phyloP scores from a whole-genome alignment of 1,140 invertebrate species.

The Cydia splendana region DNA sequence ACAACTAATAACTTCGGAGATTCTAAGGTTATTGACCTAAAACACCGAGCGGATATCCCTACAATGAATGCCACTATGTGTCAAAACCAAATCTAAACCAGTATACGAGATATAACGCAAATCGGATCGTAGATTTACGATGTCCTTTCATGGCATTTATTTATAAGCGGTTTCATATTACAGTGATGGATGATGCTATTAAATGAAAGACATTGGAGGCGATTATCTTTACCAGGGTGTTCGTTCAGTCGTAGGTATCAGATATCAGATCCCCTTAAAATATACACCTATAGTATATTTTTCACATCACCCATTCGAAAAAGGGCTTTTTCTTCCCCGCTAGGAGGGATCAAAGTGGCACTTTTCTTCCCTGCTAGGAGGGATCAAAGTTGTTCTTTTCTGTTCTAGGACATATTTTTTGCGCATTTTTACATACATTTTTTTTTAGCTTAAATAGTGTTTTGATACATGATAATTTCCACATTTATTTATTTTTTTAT shows the following conservation, averaged over 20 bases:
- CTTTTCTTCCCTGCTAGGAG: too few species aligned
- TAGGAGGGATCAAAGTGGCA: too few species aligned
- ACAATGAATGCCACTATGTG: neutral
- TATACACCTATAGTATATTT: neutral
- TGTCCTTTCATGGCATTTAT: constrained; percentile 43
- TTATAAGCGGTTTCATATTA: constrained; percentile 47
- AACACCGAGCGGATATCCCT: neutral
- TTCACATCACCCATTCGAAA: too few species aligned
- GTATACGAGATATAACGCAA: constrained; percentile 12
- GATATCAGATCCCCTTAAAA: neutral
- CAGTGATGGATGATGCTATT: constrained; percentile 44
- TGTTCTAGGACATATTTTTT: too few species aligned
- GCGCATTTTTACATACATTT: too few species aligned
- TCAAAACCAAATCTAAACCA: neutral
- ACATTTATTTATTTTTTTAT: too few species aligned
- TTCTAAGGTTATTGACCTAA: neutral
- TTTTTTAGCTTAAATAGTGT: too few species aligned
- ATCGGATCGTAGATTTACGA: constrained; percentile 37
- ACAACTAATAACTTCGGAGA: too few species aligned
- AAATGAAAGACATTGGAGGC: constrained; percentile 39
- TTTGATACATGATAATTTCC: too few species aligned
- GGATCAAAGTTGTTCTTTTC: too few species aligned
- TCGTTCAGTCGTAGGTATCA: constrained; percentile 3
- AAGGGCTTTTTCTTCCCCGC: too few species aligned
- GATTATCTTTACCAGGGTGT: constrained; percentile 22